Evolutionary conservation across 2,113 vertebrate species (phyloP).

Genomic region (Caracal caracal): DNA sequence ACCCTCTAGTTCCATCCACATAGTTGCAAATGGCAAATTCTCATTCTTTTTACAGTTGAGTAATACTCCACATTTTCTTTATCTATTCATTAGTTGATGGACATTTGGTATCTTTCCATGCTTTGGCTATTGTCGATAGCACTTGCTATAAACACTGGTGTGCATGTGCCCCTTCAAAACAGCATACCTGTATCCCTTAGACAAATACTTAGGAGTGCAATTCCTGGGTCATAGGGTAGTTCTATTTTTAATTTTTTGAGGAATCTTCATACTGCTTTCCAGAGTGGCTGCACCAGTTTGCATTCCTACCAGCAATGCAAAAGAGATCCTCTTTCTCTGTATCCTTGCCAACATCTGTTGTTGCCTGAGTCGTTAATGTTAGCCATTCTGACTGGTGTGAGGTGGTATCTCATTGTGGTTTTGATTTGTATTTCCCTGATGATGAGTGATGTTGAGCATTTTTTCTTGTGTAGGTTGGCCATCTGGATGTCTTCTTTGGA

Average conservation of each 20-base stretch:
- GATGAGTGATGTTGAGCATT: neutral
- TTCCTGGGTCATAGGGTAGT: neutral
- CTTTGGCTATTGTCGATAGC: neutral
- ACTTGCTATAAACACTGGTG: neutral
- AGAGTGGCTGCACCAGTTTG: neutral
- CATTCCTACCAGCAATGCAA: neutral
- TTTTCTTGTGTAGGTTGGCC: neutral
- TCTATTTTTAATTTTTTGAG: neutral
- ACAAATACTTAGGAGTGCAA: neutral
- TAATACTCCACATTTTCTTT: neutral
- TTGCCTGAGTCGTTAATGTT: neutral
- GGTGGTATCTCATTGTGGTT: neutral
- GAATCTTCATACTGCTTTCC: neutral
- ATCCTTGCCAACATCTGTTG: neutral
- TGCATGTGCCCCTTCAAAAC: neutral
- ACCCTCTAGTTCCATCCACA: neutral
- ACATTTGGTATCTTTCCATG: neutral
- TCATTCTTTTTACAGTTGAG: neutral
- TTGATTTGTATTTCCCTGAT: neutral
- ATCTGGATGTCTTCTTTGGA: neutral
- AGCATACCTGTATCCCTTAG: too few relatives aligned
- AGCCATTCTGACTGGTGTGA: neutral
- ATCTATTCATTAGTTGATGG: neutral
- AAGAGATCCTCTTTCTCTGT: neutral
- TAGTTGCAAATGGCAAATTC: neutral